These are phyloP conservation scores for Beris chalybata DNA, from an alignment of 2,888 invertebrate genomes.

Conservation along the genomic window DNA sequence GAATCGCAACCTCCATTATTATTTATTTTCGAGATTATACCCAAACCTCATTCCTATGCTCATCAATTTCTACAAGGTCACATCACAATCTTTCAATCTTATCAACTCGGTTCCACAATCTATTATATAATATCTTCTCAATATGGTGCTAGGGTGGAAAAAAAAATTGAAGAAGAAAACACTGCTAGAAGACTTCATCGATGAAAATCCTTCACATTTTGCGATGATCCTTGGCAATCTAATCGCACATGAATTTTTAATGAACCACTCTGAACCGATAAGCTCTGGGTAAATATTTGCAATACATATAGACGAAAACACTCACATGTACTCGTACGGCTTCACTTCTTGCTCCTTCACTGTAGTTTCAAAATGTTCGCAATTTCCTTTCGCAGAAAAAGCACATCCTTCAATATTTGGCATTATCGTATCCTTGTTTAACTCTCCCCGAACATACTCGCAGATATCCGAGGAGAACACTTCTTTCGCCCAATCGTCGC, in stretches of 20 bases:
- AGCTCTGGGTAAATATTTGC: conserved; percentile 24
- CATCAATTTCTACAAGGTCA: too few relatives aligned
- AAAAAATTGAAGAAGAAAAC: too few relatives aligned
- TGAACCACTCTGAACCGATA: conserved; percentile 21
- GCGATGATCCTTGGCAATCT: conserved; percentile 24
- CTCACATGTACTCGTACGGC: background rate
- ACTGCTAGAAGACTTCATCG: too few relatives aligned
- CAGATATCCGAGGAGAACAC: background rate
- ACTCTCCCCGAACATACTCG: background rate
- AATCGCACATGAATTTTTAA: conserved; percentile 27
- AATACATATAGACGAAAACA: background rate
- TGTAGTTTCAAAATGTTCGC: background rate
- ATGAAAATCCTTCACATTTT: conserved; percentile 16
- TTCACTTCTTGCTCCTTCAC: background rate
- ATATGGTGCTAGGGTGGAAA: too few relatives aligned
- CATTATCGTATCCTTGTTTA: conserved; percentile 13
- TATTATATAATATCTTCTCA: too few relatives aligned
- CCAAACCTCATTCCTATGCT: too few relatives aligned
- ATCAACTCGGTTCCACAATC: too few relatives aligned
- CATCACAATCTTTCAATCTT: too few relatives aligned
- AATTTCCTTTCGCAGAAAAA: background rate
- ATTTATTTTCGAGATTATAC: too few relatives aligned
- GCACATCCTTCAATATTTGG: conserved; percentile 26
- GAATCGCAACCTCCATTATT: too few relatives aligned
- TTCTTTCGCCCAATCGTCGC: background rate